phyloP scores from a whole-genome alignment of 2,113 vertebrate genomes.

The Hypomesus transpacificus region DNA sequence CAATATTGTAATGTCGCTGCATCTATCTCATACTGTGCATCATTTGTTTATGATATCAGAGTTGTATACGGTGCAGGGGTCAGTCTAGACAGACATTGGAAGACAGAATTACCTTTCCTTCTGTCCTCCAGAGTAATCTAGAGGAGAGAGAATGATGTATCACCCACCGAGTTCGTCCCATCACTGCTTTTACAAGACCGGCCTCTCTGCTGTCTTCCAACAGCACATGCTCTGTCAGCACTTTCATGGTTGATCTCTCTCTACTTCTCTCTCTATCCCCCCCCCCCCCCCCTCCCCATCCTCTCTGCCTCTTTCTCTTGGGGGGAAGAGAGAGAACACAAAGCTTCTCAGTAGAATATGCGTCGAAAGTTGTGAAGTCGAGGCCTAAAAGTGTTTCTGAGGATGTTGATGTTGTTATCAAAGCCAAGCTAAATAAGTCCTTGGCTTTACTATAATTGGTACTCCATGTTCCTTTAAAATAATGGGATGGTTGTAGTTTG shows the following conservation, averaged over 20 bases:
- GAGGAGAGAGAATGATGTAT: slow-evolving; percentile 11
- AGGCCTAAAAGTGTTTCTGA: background rate
- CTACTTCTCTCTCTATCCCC: slow-evolving; percentile 13
- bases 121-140: background rate
- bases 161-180: background rate
- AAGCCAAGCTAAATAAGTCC: background rate
- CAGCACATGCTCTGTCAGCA: slow-evolving; percentile 34
- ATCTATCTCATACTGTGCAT: background rate
- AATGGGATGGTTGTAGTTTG: background rate
- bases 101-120: background rate
- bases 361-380: background rate
- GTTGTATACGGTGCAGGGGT: no score
- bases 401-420: slow-evolving; percentile 7
- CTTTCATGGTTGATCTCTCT: slow-evolving; percentile 30
- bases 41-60: background rate
- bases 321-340: background rate
- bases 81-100: background rate
- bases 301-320: slow-evolving; percentile 7
- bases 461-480: background rate
- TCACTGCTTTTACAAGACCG: slow-evolving; percentile 14
- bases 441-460: slow-evolving; percentile 16
- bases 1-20: no score
- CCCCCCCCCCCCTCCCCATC: background rate
- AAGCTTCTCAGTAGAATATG: background rate
- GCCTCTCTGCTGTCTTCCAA: slow-evolving; percentile 23